Conservation (phyloP, 2,888 invertebrate species). For the Oasisia sp. region DNA sequence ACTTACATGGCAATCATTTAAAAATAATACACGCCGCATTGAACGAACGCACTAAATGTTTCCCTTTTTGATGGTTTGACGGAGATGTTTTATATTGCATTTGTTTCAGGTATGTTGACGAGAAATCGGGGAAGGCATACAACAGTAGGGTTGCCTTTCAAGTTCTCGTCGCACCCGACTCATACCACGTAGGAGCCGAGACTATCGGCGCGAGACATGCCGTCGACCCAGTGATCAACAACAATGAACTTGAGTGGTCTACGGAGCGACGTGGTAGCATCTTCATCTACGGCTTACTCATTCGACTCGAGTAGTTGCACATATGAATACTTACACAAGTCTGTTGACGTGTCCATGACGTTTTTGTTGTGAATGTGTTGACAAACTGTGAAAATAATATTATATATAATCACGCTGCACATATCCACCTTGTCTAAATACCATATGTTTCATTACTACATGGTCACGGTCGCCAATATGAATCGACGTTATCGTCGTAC, state of each 20-base stretch:
- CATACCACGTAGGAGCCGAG: not conserved
- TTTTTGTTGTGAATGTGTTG: too few relatives aligned
- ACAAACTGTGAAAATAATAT: too few relatives aligned
- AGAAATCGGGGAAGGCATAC: not conserved
- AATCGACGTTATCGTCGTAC: too few relatives aligned
- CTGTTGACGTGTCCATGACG: not conserved
- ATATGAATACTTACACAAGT: not conserved
- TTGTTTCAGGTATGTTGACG: not conserved
- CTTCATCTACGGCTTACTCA: constrained; percentile 17
- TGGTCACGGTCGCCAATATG: too few relatives aligned
- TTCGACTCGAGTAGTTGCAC: not conserved
- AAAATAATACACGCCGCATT: too few relatives aligned
- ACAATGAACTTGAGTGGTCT: constrained; percentile 22
- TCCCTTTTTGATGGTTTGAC: too few relatives aligned
- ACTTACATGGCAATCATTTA: too few relatives aligned
- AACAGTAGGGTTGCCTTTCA: not conserved
- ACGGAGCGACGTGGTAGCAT: not conserved
- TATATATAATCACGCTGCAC: too few relatives aligned
- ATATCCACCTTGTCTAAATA: too few relatives aligned
- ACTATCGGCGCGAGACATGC: not conserved
- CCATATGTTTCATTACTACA: too few relatives aligned
- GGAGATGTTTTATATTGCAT: not conserved
- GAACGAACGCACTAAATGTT: too few relatives aligned
- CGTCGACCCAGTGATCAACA: not conserved
- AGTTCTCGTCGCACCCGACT: not conserved